These are phyloP conservation scores for Drosophila pandora DNA, from an alignment of 1,140 invertebrate species.

Conservation along the genomic window DNA sequence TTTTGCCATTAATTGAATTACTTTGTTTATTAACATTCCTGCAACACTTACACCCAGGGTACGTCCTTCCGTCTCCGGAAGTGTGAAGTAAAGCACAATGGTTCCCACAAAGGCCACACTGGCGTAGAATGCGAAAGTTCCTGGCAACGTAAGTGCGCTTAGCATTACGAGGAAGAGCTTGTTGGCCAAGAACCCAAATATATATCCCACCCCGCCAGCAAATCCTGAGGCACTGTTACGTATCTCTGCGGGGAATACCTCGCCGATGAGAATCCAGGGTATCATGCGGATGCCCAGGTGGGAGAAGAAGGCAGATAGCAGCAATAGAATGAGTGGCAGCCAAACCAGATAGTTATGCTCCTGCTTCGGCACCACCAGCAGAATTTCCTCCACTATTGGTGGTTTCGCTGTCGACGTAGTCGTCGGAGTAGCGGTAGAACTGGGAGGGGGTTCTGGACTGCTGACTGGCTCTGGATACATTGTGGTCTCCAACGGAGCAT, in stretches of 20 bases:
- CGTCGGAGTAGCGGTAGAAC: not conserved
- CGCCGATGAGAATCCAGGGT: slow-evolving; percentile 91
- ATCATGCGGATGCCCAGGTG: slow-evolving; percentile 89
- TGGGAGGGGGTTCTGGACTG: slow-evolving; percentile 6
- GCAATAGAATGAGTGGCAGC: slow-evolving; percentile 88
- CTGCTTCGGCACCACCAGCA: slow-evolving; percentile 75
- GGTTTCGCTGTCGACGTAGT: slow-evolving; percentile 30
- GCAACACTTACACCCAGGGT: slow-evolving; percentile 84
- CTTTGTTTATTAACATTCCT: not conserved
- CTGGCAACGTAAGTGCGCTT: slow-evolving; percentile 86
- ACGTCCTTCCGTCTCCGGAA: slow-evolving; percentile 91
- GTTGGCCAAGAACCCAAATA: slow-evolving; percentile 89
- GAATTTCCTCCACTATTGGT: slow-evolving; percentile 59
- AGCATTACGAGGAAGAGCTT: slow-evolving; percentile 89
- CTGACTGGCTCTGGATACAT: slow-evolving; percentile 16
- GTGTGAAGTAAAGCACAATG: slow-evolving; percentile 84
- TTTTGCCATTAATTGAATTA: not conserved
- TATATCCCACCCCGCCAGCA: slow-evolving; percentile 88
- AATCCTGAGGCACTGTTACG: slow-evolving; percentile 88
- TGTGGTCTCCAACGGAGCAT: slow-evolving; percentile 39
- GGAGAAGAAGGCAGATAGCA: slow-evolving; percentile 88
- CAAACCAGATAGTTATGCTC: slow-evolving; percentile 85
- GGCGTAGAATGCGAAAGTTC: slow-evolving; percentile 87
- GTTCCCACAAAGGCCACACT: slow-evolving; percentile 86
- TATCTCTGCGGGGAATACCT: slow-evolving; percentile 88